These are phyloP conservation scores for Equus przewalskii DNA, from an alignment of 2,113 vertebrate species.

Conservation along the genomic window DNA sequence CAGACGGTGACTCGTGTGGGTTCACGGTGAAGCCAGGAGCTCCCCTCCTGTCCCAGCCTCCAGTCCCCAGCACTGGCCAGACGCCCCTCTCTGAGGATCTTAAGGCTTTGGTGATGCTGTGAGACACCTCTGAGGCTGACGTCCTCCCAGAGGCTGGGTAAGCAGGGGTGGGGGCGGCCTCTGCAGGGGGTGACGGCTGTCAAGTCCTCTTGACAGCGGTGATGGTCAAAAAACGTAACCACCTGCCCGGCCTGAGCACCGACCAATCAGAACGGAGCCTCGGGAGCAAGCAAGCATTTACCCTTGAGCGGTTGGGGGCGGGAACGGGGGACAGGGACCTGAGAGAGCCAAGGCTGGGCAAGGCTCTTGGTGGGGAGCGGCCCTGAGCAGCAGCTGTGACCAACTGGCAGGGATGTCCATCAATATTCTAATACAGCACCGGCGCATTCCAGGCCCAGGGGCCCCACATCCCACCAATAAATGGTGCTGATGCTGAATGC, in stretches of 20 bases:
- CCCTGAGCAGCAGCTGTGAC: not conserved
- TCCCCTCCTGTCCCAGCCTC: not conserved
- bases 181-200: not conserved
- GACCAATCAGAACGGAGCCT: not conserved
- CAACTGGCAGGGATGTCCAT: fast-evolving
- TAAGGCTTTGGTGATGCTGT: not conserved
- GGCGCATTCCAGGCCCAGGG: not conserved
- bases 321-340: not conserved
- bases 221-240: not conserved
- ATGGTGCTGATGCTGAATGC: too few species aligned
- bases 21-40: not conserved
- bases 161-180: fast-evolving
- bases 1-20: not conserved
- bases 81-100: not conserved
- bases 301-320: not conserved
- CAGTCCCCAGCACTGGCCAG: not conserved
- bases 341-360: not conserved
- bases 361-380: fast-evolving
- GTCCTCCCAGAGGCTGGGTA: not conserved
- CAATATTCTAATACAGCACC: not conserved
- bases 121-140: not conserved
- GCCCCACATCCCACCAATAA: too few species aligned
- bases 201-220: not conserved
- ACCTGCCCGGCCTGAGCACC: not conserved
- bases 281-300: not conserved